These are phyloP conservation scores for Armadillidium nasatum DNA, from an alignment of 1,140 invertebrate species.

Conservation along the genomic window DNA sequence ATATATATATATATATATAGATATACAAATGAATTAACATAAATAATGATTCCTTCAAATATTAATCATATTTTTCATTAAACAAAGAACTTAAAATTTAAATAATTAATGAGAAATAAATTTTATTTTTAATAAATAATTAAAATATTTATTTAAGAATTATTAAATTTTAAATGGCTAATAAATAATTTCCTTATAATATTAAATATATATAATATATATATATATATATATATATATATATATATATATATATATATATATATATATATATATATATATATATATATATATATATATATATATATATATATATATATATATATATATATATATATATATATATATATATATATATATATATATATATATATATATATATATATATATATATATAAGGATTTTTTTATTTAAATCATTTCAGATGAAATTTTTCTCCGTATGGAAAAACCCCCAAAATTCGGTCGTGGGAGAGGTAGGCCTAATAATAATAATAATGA, in stretches of 20 bases:
- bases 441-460: neutral
- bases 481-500: too few relatives aligned
- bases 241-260: conserved; percentile 22
- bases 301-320: neutral
- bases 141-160: too few relatives aligned
- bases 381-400: conserved; percentile 4
- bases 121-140: too few relatives aligned
- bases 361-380: conserved; percentile 21
- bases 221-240: conserved; percentile 16
- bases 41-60: too few relatives aligned
- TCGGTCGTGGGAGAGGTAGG: neutral
- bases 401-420: neutral
- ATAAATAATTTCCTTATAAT: too few relatives aligned
- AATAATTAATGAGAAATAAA: too few relatives aligned
- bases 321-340: neutral
- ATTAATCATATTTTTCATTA: too few relatives aligned
- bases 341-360: conserved; percentile 19
- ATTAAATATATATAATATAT: conserved; percentile 10
- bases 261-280: conserved; percentile 21
- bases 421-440: neutral
- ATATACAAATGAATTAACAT: too few relatives aligned
- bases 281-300: conserved; percentile 21
- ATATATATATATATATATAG: neutral
- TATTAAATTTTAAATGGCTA: too few relatives aligned
- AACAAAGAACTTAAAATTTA: too few relatives aligned